These are phyloP conservation scores for Okamejei kenojei DNA, from an alignment of 2,797 vertebrate species.

Conservation along the genomic window DNA sequence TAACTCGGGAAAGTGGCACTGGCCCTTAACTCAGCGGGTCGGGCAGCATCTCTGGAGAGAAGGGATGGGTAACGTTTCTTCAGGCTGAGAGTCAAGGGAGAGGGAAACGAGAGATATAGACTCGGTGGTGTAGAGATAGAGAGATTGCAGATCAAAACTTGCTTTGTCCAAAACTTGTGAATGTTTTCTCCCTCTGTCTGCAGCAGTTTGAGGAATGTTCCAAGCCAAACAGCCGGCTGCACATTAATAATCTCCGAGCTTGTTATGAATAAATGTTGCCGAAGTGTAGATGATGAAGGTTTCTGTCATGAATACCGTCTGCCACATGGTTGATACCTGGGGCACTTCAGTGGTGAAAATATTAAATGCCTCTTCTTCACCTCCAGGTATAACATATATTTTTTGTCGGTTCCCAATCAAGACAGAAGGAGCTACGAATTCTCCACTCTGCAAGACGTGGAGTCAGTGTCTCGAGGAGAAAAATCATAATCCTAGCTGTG, in stretches of 20 bases:
- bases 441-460: neutral
- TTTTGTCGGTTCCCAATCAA: neutral
- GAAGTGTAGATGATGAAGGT: neutral
- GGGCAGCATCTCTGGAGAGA: too few species aligned
- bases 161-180: neutral
- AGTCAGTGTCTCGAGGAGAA: conserved; percentile 6
- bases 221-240: neutral
- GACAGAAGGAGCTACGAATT: neutral
- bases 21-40: too few species aligned
- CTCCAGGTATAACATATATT: neutral
- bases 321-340: too few species aligned
- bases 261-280: neutral
- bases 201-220: neutral
- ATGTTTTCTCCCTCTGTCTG: neutral
- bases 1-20: too few species aligned
- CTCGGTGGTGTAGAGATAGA: too few species aligned
- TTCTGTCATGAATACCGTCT: neutral
- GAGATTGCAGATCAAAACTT: too few species aligned
- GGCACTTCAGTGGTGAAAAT: neutral
- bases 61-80: too few species aligned
- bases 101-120: too few species aligned
- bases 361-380: neutral
- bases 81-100: too few species aligned
- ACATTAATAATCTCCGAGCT: neutral
- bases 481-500: neutral